Base-by-base conservation (phyloP, 2,797 vertebrate genomes). In the Melanogrammus aeglefinus region DNA sequence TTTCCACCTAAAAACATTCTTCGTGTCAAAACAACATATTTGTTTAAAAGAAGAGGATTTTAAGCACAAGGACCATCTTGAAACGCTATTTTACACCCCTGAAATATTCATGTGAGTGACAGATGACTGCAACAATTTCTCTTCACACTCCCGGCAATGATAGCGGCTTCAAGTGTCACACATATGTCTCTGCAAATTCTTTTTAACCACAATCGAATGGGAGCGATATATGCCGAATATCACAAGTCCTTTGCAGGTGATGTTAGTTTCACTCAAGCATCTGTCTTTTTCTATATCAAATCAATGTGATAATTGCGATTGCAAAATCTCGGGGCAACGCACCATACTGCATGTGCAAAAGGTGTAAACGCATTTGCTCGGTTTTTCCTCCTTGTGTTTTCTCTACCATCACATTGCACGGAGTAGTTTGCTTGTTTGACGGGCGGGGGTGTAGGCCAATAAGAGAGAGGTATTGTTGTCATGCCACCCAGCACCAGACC, bases 251-350 rank as follows among this genome's bases (percentile, higher is more conserved):
- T 84, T 69, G 82, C 84, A 90, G 86, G 89, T 84, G 84, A 86
- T 86, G 78, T 76, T 72, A 51, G 51, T 39, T 74, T 44, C 27
- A 29, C 24, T 14, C 31, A 31, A 73, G 77, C 82, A 72, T 24
- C 74, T 77, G 79, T 57, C 33, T 51, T 76, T 80, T 36, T 81
- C 77, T 35, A 70, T 81, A 47, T 73, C 79, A 69, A 77, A 89
- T 87, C 84, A 85, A 92, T 78, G 93, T 94, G 94, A 89, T 94
- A 94, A 95, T 94, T 94, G 84, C 86, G 81, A 73, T 75, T 86
- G 81, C 73, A 85, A 85, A 87, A 80, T 91, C 86, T 83, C 80
- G 84, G 86, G 83, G 88, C 85, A 88, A 47, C 76, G 39, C 73
- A 87, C 83, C 90, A 92, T 91, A 91, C 85, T 91, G 90, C 82